Evolutionary conservation across 1,140 invertebrate genomes (phyloP), one percentile per base, ranked within the genome.

Genomic region (Euschistus heros): DNA sequence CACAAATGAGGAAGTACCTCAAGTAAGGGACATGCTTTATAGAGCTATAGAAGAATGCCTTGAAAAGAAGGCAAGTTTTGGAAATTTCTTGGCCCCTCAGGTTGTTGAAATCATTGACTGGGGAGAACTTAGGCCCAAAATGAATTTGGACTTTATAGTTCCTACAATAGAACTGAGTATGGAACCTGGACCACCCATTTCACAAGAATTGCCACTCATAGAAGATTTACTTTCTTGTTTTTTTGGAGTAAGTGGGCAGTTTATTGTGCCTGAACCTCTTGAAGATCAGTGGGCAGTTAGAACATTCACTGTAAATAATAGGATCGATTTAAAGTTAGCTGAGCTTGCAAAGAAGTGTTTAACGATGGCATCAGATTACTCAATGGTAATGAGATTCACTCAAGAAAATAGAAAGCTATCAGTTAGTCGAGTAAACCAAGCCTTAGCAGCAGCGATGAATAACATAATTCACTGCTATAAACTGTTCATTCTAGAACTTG

Each of bases 361-460:
- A 55, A 91, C 90, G 2, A 71, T 97, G 13, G 92, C 91, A 62
- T 88, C 86, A 13, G 82, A 92, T 75, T 96, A 93, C 74, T 93
- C 92, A 2, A 86, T 86, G 69, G 83, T 95, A 13, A 82, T 90
- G 42, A 80, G 86, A 70, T 96, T 95, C 76, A 86, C 90, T 66
- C 89, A 93, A 78, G 82, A 83, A 70, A 81, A 80, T 70, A 84
- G 82, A 68, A 78, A 82, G 62, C 85, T 87, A 77, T 86, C 89
- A 73, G 86, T 86, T 75, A 93, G 94, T 26, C 84, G 92, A 77
- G 91, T 97, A 0, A 89, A 94, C 76, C 93, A 97, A 79, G 92
- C 94, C 6, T 78, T 98, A 8, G 85, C 87, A 71, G 86, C 87
- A 62, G 86, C 87, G 17, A 85, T 97, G 75, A 80, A 83, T 69